Percentiles rank a stretch among this genome's conserved stretches.
These are phyloP conservation scores for Ostrea denselamellosa DNA, from an alignment of 1,140 invertebrate species.

Conservation along the genomic window DNA sequence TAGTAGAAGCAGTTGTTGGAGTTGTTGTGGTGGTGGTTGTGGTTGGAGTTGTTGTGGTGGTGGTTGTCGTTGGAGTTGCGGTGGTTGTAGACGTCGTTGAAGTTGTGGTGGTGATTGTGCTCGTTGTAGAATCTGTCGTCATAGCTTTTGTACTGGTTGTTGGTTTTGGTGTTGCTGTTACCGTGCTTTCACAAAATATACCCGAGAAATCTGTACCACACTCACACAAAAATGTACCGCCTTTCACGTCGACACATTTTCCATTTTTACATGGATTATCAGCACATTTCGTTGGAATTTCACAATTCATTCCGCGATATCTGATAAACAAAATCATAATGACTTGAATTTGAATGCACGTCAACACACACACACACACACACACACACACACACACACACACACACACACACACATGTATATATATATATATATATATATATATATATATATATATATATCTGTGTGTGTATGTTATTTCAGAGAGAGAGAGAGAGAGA, in stretches of 20 bases:
- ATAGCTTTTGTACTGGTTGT: not conserved
- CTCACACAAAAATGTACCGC: not conserved
- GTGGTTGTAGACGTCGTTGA: not conserved
- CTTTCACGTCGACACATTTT: not conserved
- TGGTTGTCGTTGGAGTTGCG: not conserved
- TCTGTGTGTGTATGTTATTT: too few relatives aligned
- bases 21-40: not conserved
- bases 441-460: too few relatives aligned
- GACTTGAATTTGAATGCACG: too few relatives aligned
- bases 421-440: too few relatives aligned
- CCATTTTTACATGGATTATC: slow-evolving; percentile 24
- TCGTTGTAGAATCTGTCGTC: not conserved
- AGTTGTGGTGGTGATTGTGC: not conserved
- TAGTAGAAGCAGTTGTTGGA: not conserved
- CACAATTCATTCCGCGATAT: slow-evolving; percentile 27
- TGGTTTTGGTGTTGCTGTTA: slow-evolving; percentile 11
- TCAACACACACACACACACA: too few relatives aligned
- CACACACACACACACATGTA: too few relatives aligned
- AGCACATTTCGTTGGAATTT: slow-evolving; percentile 19
- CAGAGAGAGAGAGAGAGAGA: too few relatives aligned
- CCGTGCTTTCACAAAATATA: slow-evolving; percentile 3
- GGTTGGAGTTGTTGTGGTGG: not conserved
- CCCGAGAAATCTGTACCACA: not conserved
- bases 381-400: too few relatives aligned
- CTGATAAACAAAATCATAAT: not conserved